Percentiles rank a stretch among this genome's conserved stretches.
phyloP scores from a whole-genome alignment of 2,113 vertebrate species.

The Corynorhinus townsendii region DNA sequence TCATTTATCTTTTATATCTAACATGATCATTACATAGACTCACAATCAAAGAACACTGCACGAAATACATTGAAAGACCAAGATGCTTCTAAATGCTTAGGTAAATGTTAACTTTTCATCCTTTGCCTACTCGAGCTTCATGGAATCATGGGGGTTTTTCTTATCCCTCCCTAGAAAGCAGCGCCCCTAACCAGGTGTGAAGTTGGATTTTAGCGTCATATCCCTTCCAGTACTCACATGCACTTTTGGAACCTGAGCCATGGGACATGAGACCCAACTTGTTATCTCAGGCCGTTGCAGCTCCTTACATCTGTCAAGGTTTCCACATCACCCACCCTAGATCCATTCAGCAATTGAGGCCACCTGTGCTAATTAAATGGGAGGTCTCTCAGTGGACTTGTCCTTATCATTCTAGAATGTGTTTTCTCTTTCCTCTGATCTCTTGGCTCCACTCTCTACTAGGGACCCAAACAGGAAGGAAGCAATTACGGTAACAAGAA shows the following conservation, averaged over 20 bases:
- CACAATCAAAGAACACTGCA: not conserved
- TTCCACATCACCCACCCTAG: not conserved
- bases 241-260: not conserved
- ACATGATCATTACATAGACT: not conserved
- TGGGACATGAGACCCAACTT: not conserved
- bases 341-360: not conserved
- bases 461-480: not conserved
- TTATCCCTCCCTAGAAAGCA: fast-evolving
- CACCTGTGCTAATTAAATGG: not conserved
- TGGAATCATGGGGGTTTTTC: fast-evolving
- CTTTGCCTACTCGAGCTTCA: not conserved
- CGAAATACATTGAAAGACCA: not conserved
- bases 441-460: not conserved
- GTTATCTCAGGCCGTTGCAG: not conserved
- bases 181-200: not conserved
- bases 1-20: not conserved
- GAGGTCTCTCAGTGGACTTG: not conserved
- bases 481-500: conserved; percentile 36
- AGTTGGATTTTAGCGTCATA: not conserved
- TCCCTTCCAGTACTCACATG: not conserved
- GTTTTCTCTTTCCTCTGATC: not conserved
- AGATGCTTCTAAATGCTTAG: not conserved
- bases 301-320: too few relatives aligned
- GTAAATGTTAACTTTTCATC: not conserved
- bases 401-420: not conserved